Conservation (phyloP, 2,888 invertebrate species). For the Eremobia ochroleuca region DNA sequence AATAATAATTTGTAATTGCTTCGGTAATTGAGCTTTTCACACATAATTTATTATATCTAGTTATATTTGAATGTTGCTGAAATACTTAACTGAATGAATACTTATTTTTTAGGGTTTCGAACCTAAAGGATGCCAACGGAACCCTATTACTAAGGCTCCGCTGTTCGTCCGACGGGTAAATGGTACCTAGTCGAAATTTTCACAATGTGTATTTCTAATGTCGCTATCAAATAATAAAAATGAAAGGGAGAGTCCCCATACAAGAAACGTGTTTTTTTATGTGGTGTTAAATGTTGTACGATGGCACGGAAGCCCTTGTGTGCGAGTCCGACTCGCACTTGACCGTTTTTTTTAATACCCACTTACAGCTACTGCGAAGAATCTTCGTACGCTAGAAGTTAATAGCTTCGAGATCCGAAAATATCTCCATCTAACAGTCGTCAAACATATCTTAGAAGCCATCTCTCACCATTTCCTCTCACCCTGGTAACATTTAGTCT, state of each 20-base stretch:
- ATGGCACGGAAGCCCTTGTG: no score
- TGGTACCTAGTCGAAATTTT: not conserved
- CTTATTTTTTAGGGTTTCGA: no score
- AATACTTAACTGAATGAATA: not conserved
- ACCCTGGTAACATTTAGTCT: slow-evolving; percentile 40
- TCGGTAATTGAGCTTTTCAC: not conserved
- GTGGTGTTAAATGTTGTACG: not conserved
- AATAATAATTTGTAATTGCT: not conserved
- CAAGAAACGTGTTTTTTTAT: not conserved
- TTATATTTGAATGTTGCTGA: not conserved
- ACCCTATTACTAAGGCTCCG: not conserved
- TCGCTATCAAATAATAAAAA: not conserved
- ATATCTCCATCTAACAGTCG: slow-evolving; percentile 9
- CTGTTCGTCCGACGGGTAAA: not conserved
- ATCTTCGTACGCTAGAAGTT: not conserved
- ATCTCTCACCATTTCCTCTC: slow-evolving; percentile 47
- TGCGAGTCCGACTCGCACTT: not conserved
- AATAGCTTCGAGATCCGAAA: not conserved
- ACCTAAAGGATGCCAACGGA: no score
- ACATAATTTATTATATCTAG: not conserved
- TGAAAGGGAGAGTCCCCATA: no score
- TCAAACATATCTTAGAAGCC: slow-evolving; percentile 3
- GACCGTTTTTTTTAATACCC: not conserved
- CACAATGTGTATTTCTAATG: not conserved
- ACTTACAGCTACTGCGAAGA: not conserved